Percentiles rank a stretch among this genome's conserved stretches.
These are phyloP conservation scores for Dryococelus australis DNA, from an alignment of 2,888 invertebrate genomes.

Conservation along the genomic window DNA sequence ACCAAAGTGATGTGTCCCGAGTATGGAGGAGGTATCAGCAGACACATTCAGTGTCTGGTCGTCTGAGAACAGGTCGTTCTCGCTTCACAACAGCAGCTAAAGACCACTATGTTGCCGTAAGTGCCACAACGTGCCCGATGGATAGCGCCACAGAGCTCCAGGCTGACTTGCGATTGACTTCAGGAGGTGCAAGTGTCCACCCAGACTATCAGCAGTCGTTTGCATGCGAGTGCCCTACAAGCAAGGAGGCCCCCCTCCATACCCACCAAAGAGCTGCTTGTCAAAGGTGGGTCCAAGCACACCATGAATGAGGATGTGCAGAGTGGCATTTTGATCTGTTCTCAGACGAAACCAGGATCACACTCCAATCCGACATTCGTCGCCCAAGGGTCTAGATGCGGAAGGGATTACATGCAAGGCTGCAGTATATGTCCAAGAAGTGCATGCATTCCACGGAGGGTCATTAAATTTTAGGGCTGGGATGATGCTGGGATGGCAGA, in stretches of 20 bases:
- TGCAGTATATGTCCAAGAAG: too few species aligned
- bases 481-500: too few species aligned
- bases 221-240: background rate
- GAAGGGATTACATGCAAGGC: too few species aligned
- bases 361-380: too few species aligned
- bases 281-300: conserved; percentile 6
- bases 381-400: too few species aligned
- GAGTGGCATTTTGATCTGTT: background rate
- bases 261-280: background rate
- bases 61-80: background rate
- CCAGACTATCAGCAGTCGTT: background rate
- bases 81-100: background rate
- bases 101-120: background rate
- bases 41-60: too few species aligned
- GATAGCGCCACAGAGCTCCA: background rate
- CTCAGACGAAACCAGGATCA: too few species aligned
- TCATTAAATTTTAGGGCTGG: too few species aligned
- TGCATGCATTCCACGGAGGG: too few species aligned
- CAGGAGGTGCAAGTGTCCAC: conserved; percentile 17
- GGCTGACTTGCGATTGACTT: background rate
- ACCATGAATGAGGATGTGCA: conserved; percentile 4
- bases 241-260: background rate
- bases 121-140: background rate
- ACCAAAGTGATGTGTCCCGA: too few species aligned
- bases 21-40: too few species aligned